Evolutionary conservation across 2,888 invertebrate species (phyloP), one percentile per base, ranked within the genome.

Genomic region (Drosophila borborema): DNA sequence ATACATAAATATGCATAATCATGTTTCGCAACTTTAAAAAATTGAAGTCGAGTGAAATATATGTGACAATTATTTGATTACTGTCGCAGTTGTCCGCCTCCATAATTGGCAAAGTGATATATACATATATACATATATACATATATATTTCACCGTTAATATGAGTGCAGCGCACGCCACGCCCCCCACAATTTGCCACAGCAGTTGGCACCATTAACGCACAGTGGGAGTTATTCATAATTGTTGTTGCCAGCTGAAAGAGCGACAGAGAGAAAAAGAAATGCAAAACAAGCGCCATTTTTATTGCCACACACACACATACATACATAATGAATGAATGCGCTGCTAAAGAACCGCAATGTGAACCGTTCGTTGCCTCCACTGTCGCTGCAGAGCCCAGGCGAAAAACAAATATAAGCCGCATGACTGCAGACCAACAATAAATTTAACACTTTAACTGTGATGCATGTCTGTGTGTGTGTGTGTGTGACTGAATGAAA

Each of bases 401-500:
- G 54, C 36, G 49, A 64, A 82, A 83, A 76, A 81, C 89, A 89
- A 80, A 87, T 82, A 87, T 75, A 84, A 81, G 82, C 82, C 81
- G 65, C 79, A 70, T 81, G 80, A 75, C 82, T 81, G 73, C 79
- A 73, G 79, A 81, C 77, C 85, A 80, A 73, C 79, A 86, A 87
- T 89, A 87, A 87, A 86, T 88, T 87, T 80, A 88, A 86, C 86
- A 90, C 88, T 87, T 87, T 90, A 87, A 90, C 89, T 76, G 77
- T 71, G 51, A 34, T 34, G 51, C 6, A 14, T 54, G 23, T 38
- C 16, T 53, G 18, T 18, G 18, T 18, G 12, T 34, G 18, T 36
- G 6, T n/a, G 48, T 16, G 16, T 28, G 28, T 12, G 34, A 76
- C 61, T 61, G 72, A 67, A 23, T 40, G 38, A 38, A 23, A 80